Conservation (phyloP, 2,113 vertebrate genomes). For the Nerophis lumbriciformis region DNA sequence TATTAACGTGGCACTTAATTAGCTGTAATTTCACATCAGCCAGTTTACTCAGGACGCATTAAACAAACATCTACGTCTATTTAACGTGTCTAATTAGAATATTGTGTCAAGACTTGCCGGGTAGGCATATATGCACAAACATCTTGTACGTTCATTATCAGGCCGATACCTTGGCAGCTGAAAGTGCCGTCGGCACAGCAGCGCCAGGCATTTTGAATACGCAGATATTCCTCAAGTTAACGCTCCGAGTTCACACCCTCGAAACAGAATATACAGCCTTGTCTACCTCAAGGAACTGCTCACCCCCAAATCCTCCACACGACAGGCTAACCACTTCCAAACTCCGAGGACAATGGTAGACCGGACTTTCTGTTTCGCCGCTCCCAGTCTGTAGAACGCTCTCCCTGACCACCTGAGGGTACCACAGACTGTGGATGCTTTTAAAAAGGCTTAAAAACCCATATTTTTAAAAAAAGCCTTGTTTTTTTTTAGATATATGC, state of each 20-base stretch:
- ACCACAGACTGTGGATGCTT: too few species aligned
- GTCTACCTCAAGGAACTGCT: too few species aligned
- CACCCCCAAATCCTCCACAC: too few species aligned
- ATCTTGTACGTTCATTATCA: constrained; percentile 52
- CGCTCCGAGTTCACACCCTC: neutral
- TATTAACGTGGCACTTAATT: constrained; percentile 72
- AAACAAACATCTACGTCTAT: constrained; percentile 72
- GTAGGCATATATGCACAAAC: constrained; percentile 12
- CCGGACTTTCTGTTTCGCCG: too few species aligned
- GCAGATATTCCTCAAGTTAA: constrained; percentile 28
- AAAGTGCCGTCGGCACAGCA: constrained; percentile 42
- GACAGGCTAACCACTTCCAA: too few species aligned
- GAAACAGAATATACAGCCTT: too few species aligned
- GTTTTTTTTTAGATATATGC: too few species aligned
- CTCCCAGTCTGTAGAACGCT: too few species aligned
- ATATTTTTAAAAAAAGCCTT: too few species aligned
- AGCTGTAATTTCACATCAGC: constrained; percentile 72
- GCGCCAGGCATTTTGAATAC: constrained; percentile 46
- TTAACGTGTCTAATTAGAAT: constrained; percentile 54
- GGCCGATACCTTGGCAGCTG: constrained; percentile 45
- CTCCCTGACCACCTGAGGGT: too few species aligned
- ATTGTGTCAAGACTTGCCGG: constrained; percentile 64
- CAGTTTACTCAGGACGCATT: constrained; percentile 69
- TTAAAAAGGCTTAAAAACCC: too few species aligned
- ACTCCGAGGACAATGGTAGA: too few species aligned